Evolutionary conservation across 2,113 vertebrate species (phyloP).

Genomic region (Lipotes vexillifer): DNA sequence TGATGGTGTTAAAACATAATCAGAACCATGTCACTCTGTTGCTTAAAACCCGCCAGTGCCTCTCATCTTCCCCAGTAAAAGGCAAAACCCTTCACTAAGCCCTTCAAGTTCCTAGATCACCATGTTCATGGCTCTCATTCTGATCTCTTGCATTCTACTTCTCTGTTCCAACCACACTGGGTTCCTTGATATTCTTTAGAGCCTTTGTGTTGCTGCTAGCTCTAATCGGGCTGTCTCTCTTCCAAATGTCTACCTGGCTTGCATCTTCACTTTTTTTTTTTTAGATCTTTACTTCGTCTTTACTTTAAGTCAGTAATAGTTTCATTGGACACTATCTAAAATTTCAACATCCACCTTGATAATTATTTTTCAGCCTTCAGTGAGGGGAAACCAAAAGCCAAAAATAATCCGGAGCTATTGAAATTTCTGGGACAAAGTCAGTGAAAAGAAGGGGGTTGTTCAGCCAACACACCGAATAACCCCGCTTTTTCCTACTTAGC

Average conservation of each 20-base stretch:
- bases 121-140: background rate
- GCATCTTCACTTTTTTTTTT: background rate
- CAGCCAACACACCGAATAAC: slow-evolving; percentile 4
- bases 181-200: background rate
- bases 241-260: background rate
- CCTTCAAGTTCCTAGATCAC: background rate
- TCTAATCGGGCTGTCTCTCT: background rate
- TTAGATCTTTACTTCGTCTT: background rate
- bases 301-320: background rate
- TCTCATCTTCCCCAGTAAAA: background rate
- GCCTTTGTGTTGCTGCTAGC: background rate
- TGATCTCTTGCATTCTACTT: background rate
- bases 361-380: slow-evolving; percentile 33
- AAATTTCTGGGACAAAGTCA: background rate
- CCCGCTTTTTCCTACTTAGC: background rate
- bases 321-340: background rate
- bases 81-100: background rate
- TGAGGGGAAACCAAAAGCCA: slow-evolving; percentile 31
- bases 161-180: background rate
- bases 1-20: background rate
- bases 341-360: background rate
- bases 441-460: background rate
- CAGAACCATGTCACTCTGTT: background rate
- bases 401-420: slow-evolving; percentile 48
- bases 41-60: background rate